Evolutionary conservation across 30 jellyfish, hydroid and myxozoan genomes (phyloP), one percentile per base, ranked within the genome.

Genomic region (Haliclystus octoradiatus): DNA sequence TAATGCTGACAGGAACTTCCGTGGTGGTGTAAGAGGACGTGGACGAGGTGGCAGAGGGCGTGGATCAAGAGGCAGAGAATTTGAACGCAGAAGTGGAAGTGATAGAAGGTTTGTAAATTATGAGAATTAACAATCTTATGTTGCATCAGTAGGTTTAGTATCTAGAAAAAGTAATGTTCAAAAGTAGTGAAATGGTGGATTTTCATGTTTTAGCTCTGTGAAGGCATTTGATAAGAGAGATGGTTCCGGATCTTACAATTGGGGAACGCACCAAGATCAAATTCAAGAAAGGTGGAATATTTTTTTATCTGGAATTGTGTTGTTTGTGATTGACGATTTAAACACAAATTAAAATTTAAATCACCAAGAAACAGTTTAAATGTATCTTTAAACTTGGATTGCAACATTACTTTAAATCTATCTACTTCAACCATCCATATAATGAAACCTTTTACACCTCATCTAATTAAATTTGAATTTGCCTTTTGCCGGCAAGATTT

Each of bases 21-120:
- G 72, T 34, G 71, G 69, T 66, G 86, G 79, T 31, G 80, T 57
- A 13, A 47, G 81, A 47, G 73, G 49, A 1, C 85, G 94, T 3
- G 73, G 98, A 49, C 85, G 95, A n/a, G 70, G 98, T 33, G 85
- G 91, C 9, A 78, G 98, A 2, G 80, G 95, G 5, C 61, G 95
- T 5, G 84, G 92, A 26, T 80, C 81, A n/a, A 50, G 98, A 71
- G 94, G 94, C 34, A 80, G 98, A n/a, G 98, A 89, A 62, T 89
- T 74, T 68, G 98, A 89, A 79, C 70, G 98, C 34, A 84, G 88
- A 62, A 89, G 98, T 76, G 98, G 98, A 24, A 89, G 95, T 68
- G 93, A 80, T 75, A 60, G 93, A 72, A 89, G 98, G 98, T 89
- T 12, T 13, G 26, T 5, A 5, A 57, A 5, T 57, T 57, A 15